A percentile compares a stretch with the other conserved stretches of the same genome.
These are phyloP conservation scores for Oreochromis spilurus DNA, from an alignment of 2,113 vertebrate genomes.

Conservation along the genomic window DNA sequence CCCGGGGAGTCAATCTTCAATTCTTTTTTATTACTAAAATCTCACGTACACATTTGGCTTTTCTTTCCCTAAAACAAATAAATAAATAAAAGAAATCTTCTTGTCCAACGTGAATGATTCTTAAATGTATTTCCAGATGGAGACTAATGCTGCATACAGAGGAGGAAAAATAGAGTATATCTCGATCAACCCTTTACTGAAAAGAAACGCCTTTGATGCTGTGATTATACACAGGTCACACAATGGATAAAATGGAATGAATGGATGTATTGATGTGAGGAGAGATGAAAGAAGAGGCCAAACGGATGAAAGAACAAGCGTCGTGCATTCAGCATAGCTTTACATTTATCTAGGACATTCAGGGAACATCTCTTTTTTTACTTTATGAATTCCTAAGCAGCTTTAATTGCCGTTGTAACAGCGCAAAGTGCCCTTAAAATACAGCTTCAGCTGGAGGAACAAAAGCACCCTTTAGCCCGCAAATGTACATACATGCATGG, in stretches of 20 bases:
- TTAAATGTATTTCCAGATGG: conserved; percentile 81
- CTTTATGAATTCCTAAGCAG: not conserved
- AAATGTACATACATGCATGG: not conserved
- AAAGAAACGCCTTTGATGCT: conserved; percentile 50
- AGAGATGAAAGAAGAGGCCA: conserved; percentile 53
- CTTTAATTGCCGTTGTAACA: not conserved
- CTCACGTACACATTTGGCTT: conserved; percentile 64
- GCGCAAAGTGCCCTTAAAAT: not conserved
- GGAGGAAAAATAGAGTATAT: not conserved
- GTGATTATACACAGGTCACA: conserved; percentile 45
- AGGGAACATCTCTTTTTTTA: not conserved
- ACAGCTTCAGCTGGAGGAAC: not conserved
- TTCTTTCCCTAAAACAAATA: not conserved
- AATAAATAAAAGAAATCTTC: conserved; percentile 66
- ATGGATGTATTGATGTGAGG: conserved; percentile 54
- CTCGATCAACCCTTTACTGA: conserved; percentile 30
- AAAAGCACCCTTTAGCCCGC: not conserved
- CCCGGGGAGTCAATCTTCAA: conserved; percentile 84
- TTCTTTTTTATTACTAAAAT: conserved; percentile 84
- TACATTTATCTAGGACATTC: conserved; percentile 36
- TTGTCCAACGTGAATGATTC: conserved; percentile 88
- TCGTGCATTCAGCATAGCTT: conserved; percentile 36
- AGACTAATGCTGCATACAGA: conserved; percentile 75
- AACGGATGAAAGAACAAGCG: conserved; percentile 36
- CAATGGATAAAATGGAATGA: conserved; percentile 49